Evolutionary conservation across 2,888 invertebrate genomes (phyloP), one percentile per base, ranked within the genome.

Genomic region (Acanthopleura granulata): DNA sequence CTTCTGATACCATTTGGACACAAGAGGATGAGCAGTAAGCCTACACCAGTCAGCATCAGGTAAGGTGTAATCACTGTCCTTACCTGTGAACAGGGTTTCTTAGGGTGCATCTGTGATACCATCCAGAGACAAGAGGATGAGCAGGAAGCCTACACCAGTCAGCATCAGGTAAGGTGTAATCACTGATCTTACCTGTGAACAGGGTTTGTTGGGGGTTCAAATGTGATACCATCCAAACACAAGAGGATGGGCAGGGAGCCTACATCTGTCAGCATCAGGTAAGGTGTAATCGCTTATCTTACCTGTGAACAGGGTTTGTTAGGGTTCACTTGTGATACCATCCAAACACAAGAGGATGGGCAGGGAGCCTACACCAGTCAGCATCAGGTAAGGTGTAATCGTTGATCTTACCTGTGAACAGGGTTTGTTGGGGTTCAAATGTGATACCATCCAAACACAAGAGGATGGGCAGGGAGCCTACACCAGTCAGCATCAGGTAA

Each of bases 31-130:
- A 89, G 83, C 69, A 85, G 81, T 78, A 90, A 89, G 1, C 89
- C 89, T n/a, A 86, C 79, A 74, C 87, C 85, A 49, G 87, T 89
- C 62, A 90, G 81, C 25, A 87, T 84, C 9, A 89, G 75, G 77
- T 88, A 89, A 76, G 87, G 86, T 75, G 85, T 86, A 89, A 90
- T 90, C 78, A 90, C 77, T 79, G 89, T 87, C 84, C 85, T 86
- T 70, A 87, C 72, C 15, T 83, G 81, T 11, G 81, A 78, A 27
- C 25, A 66, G 25, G 66, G 22, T 27, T 66, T 88, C 49, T 87
- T 87, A 16, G 88, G 85, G 71, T 86, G 84, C 1, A 86, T 80
- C 62, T 83, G 84, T 73, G 27, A 90, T 88, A 74, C 82, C 83
- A 76, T 89, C 89, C 72, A 90, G 79, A 74, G 87, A 86, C 16